A percentile compares a stretch with the other conserved stretches of the same genome.
Evolutionary conservation across 2,797 vertebrate genomes (phyloP).

Genomic region (Rhinophrynus dorsalis): DNA sequence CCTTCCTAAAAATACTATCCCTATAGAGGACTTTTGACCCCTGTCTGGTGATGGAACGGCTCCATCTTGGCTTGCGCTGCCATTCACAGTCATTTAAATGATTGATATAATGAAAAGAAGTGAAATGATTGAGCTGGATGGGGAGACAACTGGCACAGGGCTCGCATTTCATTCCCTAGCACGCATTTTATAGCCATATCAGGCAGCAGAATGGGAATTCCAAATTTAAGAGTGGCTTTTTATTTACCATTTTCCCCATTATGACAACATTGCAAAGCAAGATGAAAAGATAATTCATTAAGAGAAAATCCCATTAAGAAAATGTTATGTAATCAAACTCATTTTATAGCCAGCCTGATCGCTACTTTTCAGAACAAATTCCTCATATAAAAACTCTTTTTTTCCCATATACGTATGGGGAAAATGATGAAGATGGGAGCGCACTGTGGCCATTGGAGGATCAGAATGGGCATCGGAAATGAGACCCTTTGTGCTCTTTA

Average conservation of each 20-base stretch:
- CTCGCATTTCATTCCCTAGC: slow-evolving; percentile 40
- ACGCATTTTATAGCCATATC: slow-evolving; percentile 25
- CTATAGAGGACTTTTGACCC: slow-evolving; percentile 39
- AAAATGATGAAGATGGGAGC: too few relatives aligned
- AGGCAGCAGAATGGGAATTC: slow-evolving; percentile 19
- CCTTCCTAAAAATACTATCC: slow-evolving; percentile 30
- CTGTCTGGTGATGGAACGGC: slow-evolving; percentile 23
- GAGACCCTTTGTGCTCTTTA: too few relatives aligned
- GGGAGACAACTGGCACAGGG: slow-evolving; percentile 11
- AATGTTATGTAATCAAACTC: not conserved
- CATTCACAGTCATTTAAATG: slow-evolving; percentile 44
- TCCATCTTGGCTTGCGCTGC: too few relatives aligned
- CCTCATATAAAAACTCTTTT: not conserved
- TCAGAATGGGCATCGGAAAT: too few relatives aligned
- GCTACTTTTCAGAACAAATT: not conserved
- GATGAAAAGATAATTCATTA: slow-evolving; percentile 29
- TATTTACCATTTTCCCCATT: slow-evolving; percentile 31
- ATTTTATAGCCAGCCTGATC: not conserved
- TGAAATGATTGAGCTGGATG: slow-evolving; percentile 41
- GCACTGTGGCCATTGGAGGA: too few relatives aligned
- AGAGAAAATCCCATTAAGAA: slow-evolving; percentile 6
- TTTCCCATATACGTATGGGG: too few relatives aligned
- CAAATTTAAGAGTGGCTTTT: slow-evolving; percentile 12
- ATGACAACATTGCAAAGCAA: slow-evolving; percentile 3
- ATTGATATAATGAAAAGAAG: slow-evolving; percentile 48